A percentile compares a stretch with the other conserved stretches of the same genome.
Conservation (phyloP, 2,113 vertebrate species). For the Callithrix jacchus region DNA sequence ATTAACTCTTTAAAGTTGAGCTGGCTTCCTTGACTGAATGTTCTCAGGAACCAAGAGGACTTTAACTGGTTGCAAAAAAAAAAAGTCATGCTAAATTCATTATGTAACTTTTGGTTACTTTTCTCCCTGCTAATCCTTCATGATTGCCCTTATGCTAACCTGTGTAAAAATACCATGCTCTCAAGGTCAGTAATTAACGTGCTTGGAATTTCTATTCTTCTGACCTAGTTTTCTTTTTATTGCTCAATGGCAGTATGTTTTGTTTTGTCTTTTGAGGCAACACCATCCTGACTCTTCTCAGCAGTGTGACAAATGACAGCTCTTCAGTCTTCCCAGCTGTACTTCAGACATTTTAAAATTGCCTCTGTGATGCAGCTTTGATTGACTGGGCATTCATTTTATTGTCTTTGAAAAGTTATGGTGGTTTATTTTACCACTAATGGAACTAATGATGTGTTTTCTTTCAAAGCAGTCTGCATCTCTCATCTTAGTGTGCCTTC, state of each 20-base stretch:
- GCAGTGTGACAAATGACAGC: neutral
- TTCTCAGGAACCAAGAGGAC: neutral
- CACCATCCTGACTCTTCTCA: neutral
- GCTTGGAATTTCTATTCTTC: neutral
- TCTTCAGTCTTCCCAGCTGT: constrained; percentile 41
- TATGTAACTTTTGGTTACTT: neutral
- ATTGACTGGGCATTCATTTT: constrained; percentile 36
- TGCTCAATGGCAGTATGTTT: neutral
- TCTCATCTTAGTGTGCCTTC: constrained; percentile 29
- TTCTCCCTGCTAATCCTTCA: neutral
- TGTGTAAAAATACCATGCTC: neutral
- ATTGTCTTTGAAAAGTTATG: constrained; percentile 38
- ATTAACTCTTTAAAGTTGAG: neutral
- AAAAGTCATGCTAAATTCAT: neutral
- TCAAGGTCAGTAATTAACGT: neutral
- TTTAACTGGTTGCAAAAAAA: neutral
- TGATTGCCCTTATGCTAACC: neutral
- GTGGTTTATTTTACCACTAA: neutral
- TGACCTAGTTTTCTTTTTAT: constrained; percentile 10
- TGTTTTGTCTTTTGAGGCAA: neutral
- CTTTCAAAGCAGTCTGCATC: constrained; percentile 6
- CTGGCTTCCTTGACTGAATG: neutral
- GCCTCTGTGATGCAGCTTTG: constrained; percentile 28
- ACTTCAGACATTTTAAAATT: neutral
- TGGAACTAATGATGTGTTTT: constrained; percentile 56